Evolutionary conservation across 2,888 invertebrate genomes (phyloP).

Genomic region (Parnassius mnemosyne): DNA sequence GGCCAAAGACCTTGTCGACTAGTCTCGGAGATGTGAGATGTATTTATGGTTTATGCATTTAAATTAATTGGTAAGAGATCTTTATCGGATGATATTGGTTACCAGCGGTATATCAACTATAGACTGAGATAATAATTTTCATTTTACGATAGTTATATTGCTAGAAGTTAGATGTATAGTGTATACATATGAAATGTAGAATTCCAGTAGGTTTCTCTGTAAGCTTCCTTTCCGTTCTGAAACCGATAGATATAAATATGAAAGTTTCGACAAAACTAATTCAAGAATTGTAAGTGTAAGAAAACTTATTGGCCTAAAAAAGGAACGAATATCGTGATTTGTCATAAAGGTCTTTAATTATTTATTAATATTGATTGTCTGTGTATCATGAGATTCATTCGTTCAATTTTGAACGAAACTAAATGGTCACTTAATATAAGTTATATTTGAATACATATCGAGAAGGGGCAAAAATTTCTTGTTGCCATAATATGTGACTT

Average conservation of each 20-base stretch:
- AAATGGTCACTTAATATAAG: too few relatives aligned
- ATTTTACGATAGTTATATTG: slow-evolving; percentile 39
- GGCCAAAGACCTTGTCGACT: slow-evolving; percentile 73
- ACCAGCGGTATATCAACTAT: slow-evolving; percentile 61
- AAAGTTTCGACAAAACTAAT: neutral
- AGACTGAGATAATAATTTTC: slow-evolving; percentile 47
- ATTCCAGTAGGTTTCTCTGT: slow-evolving; percentile 22
- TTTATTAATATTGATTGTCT: neutral
- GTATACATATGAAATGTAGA: slow-evolving; percentile 29
- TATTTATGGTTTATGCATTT: slow-evolving; percentile 66
- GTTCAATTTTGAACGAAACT: too few relatives aligned
- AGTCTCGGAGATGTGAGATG: slow-evolving; percentile 61
- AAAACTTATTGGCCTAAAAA: slow-evolving; percentile 20
- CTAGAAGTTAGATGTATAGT: slow-evolving; percentile 37
- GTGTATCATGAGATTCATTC: too few relatives aligned
- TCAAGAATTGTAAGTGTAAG: neutral
- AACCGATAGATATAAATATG: neutral
- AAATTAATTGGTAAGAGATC: slow-evolving; percentile 41
- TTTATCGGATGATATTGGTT: slow-evolving; percentile 52
- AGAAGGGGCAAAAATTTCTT: too few relatives aligned
- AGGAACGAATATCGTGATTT: slow-evolving; percentile 17
- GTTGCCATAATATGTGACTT: too few relatives aligned
- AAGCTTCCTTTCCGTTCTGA: slow-evolving; percentile 5
- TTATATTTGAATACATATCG: too few relatives aligned
- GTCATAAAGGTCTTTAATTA: slow-evolving; percentile 12